These are phyloP conservation scores for Acronicta psi DNA, from an alignment of 2,888 invertebrate genomes.

Conservation along the genomic window DNA sequence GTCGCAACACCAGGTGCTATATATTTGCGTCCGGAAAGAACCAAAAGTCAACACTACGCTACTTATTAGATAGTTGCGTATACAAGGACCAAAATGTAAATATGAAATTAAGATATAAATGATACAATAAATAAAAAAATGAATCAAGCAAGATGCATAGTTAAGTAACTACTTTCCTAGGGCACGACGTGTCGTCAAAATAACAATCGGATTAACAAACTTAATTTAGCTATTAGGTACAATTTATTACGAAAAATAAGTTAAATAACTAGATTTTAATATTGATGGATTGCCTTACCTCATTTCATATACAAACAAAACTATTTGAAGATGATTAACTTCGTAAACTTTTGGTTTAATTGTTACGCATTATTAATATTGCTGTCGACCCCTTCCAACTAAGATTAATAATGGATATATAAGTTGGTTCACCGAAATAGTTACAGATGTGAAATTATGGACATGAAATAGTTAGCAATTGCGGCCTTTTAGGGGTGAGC, in stretches of 20 bases:
- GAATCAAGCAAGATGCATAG: too few species aligned
- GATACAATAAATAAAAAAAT: too few species aligned
- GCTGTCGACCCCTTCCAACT: slow-evolving; percentile 19
- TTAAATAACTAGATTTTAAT: background rate
- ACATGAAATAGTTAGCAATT: slow-evolving; percentile 23
- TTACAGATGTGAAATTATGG: slow-evolving; percentile 18
- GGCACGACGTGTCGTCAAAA: too few species aligned
- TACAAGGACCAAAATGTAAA: background rate
- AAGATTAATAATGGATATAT: slow-evolving; percentile 36
- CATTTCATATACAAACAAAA: slow-evolving; percentile 6
- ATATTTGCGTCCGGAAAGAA: background rate
- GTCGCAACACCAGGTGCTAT: background rate
- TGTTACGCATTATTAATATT: slow-evolving; percentile 32
- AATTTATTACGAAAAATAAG: background rate
- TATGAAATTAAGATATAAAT: too few species aligned
- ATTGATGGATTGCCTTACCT: background rate
- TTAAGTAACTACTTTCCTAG: too few species aligned
- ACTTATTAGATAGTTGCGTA: background rate
- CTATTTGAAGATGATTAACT: slow-evolving; percentile 15
- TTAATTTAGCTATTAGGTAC: too few species aligned
- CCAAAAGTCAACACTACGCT: too few species aligned
- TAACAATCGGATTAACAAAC: too few species aligned
- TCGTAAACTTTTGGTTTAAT: slow-evolving; percentile 25
- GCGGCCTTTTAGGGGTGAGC: slow-evolving; percentile 15
- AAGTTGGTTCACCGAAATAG: slow-evolving; percentile 23